Percentiles rank a stretch among this genome's conserved stretches.
phyloP scores from a whole-genome alignment of 2,113 vertebrate genomes.

The Synchiropus splendidus region DNA sequence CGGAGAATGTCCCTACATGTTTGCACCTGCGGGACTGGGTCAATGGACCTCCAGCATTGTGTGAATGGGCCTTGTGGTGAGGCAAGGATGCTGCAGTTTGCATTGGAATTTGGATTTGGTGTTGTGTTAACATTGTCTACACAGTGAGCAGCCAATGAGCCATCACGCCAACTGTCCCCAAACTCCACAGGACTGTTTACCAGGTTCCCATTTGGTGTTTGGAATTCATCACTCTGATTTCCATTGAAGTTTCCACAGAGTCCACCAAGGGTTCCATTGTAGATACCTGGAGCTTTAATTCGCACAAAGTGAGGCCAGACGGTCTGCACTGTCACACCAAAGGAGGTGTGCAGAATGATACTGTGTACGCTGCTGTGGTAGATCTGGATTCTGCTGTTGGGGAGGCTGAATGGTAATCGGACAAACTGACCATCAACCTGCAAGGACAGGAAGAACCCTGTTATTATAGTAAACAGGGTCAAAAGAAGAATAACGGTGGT shows the following conservation, averaged over 20 bases:
- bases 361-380: slow-evolving; percentile 42
- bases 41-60: slow-evolving; percentile 16
- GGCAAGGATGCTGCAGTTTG: slow-evolving; percentile 38
- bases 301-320: slow-evolving; percentile 47
- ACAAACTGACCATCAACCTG: slow-evolving; percentile 49
- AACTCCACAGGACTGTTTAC: slow-evolving; percentile 33
- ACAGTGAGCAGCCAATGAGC: slow-evolving; percentile 32
- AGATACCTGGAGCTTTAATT: slow-evolving; percentile 42
- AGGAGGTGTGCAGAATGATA: slow-evolving; percentile 38
- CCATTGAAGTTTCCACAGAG: slow-evolving; percentile 55
- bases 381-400: slow-evolving; percentile 8
- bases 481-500: too few species aligned
- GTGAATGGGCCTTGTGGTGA: slow-evolving; percentile 33
- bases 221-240: slow-evolving; percentile 34
- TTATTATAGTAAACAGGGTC: not conserved
- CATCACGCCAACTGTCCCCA: slow-evolving; percentile 58
- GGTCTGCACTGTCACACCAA: slow-evolving; percentile 47
- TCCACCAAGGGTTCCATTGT: slow-evolving; percentile 39
- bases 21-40: slow-evolving; percentile 6
- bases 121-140: not conserved
- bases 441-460: not conserved
- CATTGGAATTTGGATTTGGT: slow-evolving; percentile 2
- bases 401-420: slow-evolving; percentile 31
- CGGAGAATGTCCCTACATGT: slow-evolving; percentile 19
- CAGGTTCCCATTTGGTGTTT: slow-evolving; percentile 29